Percentiles rank a stretch among this genome's conserved stretches.
phyloP scores from a whole-genome alignment of 2,113 vertebrate species.

The Megaceryle torquata region DNA sequence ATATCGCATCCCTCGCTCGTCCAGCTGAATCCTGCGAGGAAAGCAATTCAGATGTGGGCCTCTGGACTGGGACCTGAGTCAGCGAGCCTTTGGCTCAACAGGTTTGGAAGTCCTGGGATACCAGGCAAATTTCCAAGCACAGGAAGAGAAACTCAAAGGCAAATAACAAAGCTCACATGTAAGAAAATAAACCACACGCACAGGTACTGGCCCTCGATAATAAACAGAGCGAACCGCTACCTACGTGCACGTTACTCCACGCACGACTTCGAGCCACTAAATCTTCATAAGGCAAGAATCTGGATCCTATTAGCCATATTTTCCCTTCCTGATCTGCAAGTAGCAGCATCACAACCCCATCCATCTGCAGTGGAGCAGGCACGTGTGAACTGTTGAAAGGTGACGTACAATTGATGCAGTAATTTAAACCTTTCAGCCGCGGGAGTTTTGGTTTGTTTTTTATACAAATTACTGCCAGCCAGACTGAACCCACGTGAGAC shows the following conservation, averaged over 20 bases:
- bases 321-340: neutral
- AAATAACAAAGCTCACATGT: neutral
- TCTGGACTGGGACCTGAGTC: neutral
- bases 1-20: neutral
- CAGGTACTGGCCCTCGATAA: neutral
- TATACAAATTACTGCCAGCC: accelerated
- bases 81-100: neutral
- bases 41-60: neutral
- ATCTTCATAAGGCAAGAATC: neutral
- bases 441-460: neutral
- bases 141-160: neutral
- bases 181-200: neutral
- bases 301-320: neutral
- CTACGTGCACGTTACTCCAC: accelerated
- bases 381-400: accelerated
- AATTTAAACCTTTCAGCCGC: neutral
- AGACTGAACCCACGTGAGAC: accelerated
- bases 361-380: neutral
- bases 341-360: neutral
- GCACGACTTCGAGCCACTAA: accelerated
- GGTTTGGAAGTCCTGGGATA: neutral
- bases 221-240: neutral
- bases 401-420: neutral
- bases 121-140: neutral
- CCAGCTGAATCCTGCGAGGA: neutral